Conservation (phyloP, 1,140 invertebrate species). For the Lucilia cuprina region DNA sequence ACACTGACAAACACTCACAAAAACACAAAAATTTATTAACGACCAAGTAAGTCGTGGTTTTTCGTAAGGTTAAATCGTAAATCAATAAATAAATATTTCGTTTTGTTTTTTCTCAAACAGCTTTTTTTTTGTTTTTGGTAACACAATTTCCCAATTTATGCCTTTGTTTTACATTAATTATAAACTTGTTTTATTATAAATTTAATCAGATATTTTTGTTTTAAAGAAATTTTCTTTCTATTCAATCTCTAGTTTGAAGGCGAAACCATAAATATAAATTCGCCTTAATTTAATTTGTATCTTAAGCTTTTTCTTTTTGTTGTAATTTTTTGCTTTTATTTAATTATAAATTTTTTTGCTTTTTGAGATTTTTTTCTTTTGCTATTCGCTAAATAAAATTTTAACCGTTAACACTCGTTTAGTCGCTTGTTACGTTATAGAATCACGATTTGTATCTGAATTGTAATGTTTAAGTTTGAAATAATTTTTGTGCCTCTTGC, state of each 20-base stretch:
- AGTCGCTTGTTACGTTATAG: conserved; percentile 9
- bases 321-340: not conserved
- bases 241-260: too few species aligned
- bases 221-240: not conserved
- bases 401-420: conserved; percentile 20
- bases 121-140: not conserved
- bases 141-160: not conserved
- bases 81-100: not conserved
- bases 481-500: not conserved
- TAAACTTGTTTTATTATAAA: not conserved
- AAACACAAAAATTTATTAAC: not conserved
- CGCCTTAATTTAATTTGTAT: not conserved
- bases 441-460: conserved; percentile 34
- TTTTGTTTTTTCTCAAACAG: not conserved
- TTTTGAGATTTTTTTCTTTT: not conserved
- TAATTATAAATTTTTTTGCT: not conserved
- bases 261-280: too few species aligned
- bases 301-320: conserved; percentile 2
- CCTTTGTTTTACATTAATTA: too few species aligned
- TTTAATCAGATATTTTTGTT: not conserved
- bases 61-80: conserved; percentile 14
- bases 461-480: conserved; percentile 18
- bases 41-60: conserved; percentile 13
- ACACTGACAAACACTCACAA: not conserved
- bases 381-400: not conserved